Evolutionary conservation across 2,888 invertebrate species (phyloP), one percentile per base, ranked within the genome.

Genomic region (Heliconius cydno): DNA sequence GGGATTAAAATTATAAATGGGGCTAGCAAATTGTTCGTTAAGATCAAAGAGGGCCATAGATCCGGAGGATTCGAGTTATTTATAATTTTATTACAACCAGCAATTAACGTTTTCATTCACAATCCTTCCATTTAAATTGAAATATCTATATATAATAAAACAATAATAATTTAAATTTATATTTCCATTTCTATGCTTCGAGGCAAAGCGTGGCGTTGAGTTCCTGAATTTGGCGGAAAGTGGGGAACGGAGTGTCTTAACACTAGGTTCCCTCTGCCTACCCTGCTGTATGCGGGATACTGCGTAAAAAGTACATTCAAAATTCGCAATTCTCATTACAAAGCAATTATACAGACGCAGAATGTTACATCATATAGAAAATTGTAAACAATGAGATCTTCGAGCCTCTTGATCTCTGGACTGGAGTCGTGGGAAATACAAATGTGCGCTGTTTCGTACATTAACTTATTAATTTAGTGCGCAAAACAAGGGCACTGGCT

Each of bases 401-500:
- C 2, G 41, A 86, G 88, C 88, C 86, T 90, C 90, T 90, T 91
- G 92, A 92, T 91, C 91, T 88, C 87, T 83, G 10, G 86, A 79
- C 91, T 88, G 10, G 87, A 79, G 74, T 75, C 81, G 83, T 83
- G 84, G 83, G 83, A 85, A 85, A 85, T 85, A 80, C 84, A 83
- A 85, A 86, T 85, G 85, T 86, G 86, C 82, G 84, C 86, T 84
- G 86, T 86, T 87, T 82, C 79, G 83, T 85, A 89, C 86, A 87
- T 84, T 88, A 87, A 87, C 85, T 88, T 88, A 89, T 91, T 91
- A 90, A 91, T 92, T 92, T 89, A 89, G 91, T 92, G 91, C 91
- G 92, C 92, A 91, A 94, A 94, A 94, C 93, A 94, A 93, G 93
- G 92, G 92, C 94, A 93, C 88, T 94, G 94, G 94, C 93, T 94